A percentile compares a stretch with the other conserved stretches of the same genome.
Conservation (phyloP, 2,888 invertebrate genomes). For the Trichacis sp. region DNA sequence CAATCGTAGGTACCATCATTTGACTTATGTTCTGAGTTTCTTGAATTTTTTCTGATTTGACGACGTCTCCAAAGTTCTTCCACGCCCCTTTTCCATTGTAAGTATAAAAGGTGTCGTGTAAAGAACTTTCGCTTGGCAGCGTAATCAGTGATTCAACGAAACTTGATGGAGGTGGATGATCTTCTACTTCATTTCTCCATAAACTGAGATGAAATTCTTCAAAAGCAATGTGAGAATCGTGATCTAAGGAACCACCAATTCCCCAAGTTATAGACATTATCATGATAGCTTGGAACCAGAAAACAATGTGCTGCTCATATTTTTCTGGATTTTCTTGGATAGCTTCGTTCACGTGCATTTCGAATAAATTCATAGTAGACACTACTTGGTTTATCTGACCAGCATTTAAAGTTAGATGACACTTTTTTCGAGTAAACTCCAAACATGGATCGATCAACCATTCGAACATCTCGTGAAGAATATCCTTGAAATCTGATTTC, state of each 20-base stretch:
- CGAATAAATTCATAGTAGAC: slow-evolving; percentile 80
- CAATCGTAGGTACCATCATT: slow-evolving; percentile 86
- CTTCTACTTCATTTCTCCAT: slow-evolving; percentile 69
- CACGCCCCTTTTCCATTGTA: slow-evolving; percentile 87
- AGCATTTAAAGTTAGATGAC: slow-evolving; percentile 75
- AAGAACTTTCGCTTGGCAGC: slow-evolving; percentile 81
- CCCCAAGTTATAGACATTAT: slow-evolving; percentile 87
- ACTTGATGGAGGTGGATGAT: slow-evolving; percentile 72
- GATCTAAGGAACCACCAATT: slow-evolving; percentile 83
- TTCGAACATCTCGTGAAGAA: slow-evolving; percentile 75
- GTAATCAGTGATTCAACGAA: slow-evolving; percentile 80
- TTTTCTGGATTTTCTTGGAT: slow-evolving; percentile 76
- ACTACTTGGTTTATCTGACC: slow-evolving; percentile 81
- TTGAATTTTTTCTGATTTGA: slow-evolving; percentile 75
- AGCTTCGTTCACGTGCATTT: slow-evolving; percentile 83
- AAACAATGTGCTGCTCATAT: slow-evolving; percentile 76
- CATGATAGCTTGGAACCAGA: slow-evolving; percentile 83
- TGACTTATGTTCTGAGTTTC: slow-evolving; percentile 78
- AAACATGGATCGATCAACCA: slow-evolving; percentile 86
- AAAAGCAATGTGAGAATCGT: slow-evolving; percentile 77
- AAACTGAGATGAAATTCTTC: slow-evolving; percentile 75
- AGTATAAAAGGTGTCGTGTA: slow-evolving; percentile 86
- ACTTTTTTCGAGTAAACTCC: slow-evolving; percentile 79
- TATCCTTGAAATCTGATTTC: slow-evolving; percentile 74
- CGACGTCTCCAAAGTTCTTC: slow-evolving; percentile 87